These are phyloP conservation scores for Laticauda colubrina DNA, from an alignment of 2,113 vertebrate genomes.

Conservation along the genomic window DNA sequence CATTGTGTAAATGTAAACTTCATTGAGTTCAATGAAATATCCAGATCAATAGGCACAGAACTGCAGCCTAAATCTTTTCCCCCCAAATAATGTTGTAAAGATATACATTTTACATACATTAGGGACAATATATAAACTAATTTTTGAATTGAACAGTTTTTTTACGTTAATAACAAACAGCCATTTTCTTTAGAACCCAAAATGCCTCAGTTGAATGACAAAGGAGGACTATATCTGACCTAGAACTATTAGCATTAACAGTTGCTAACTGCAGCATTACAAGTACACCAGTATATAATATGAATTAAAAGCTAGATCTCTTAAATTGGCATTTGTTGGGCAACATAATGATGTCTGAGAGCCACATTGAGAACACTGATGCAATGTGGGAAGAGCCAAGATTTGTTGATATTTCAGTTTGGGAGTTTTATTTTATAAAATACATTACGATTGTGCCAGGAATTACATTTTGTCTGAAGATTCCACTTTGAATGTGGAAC, in stretches of 20 bases:
- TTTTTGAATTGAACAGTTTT: not conserved
- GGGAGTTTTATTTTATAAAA: not conserved
- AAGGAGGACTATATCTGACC: not conserved
- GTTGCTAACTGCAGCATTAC: not conserved
- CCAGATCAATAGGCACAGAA: not conserved
- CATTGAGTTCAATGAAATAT: not conserved
- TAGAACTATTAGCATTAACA: not conserved
- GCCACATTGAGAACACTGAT: not conserved
- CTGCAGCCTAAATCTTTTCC: not conserved
- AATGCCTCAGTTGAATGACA: not conserved
- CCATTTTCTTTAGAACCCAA: not conserved
- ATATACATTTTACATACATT: not conserved
- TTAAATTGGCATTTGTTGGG: not conserved
- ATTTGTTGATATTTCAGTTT: not conserved
- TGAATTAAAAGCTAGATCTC: not conserved
- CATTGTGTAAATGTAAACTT: not conserved
- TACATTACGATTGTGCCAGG: not conserved
- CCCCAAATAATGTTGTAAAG: not conserved
- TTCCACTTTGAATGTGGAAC: not conserved
- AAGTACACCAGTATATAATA: no score
- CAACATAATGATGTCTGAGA: not conserved
- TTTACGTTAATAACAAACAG: not conserved
- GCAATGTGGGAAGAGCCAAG: not conserved
- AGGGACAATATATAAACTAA: not conserved
- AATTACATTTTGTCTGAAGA: not conserved